Evolutionary conservation across 2,797 vertebrate species (phyloP), one percentile per base, ranked within the genome.

Genomic region (Clarias laeviceps): DNA sequence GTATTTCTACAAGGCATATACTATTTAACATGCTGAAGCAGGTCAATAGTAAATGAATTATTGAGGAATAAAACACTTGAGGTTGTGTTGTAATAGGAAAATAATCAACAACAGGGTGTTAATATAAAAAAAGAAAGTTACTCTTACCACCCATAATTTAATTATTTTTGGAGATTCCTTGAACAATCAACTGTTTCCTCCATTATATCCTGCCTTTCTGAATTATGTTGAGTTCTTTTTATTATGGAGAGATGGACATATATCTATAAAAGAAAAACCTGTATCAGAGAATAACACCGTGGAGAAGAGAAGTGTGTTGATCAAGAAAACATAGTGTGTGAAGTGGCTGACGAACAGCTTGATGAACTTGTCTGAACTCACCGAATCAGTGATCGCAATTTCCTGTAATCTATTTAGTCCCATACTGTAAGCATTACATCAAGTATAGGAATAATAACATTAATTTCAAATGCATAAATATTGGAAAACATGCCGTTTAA

Each of bases 91-190:
- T 73, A 45, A 45, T 73, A 54, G 54, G 50, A 57, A 77, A 32
- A 24, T 37, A 24, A 59, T 57, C 27, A 76, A 54, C 45, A 74
- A 20, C 15, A 54, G 3, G 17, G 7, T 57, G 54, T 45, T 45
- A 45, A 2, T 20, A 18, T 77, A 20, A 77, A 57, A 20, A 74
- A 74, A 24, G 1, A 4, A 34, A 37, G 29, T 37, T 34, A 34
- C 27, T 57, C 45, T 56, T 29, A 32, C 22, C 37, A 37, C 20
- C 11, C 1, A 45, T 14, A 45, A 50, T 7, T 14, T 50, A n/a
- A 76, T 56, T 76, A 32, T 29, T 76, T 56, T 76, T 45, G 37
- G 37, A 45, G 37, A 72, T 34, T 72, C 69, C 3, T 70, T 70
- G 6, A 34, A 70, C 45, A n/a, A n/a, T 54, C 50, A 14, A 14